phyloP scores from a whole-genome alignment of 35 echinoderm and acorn worm species.

The Diadema setosum region DNA sequence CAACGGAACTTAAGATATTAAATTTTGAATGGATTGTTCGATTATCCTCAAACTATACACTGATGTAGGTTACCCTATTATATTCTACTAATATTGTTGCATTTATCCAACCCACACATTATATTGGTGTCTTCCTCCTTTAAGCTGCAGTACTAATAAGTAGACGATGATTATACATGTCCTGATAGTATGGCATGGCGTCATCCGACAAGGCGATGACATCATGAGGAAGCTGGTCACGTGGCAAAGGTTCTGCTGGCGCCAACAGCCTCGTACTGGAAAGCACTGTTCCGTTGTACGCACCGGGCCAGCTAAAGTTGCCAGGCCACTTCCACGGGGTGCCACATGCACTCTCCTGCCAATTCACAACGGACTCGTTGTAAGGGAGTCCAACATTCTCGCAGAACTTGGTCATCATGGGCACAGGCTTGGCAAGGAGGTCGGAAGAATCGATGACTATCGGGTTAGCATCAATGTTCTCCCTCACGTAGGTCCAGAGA shows the following conservation, averaged over 20 bases:
- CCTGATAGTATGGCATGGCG: not conserved
- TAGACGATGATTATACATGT: constrained; percentile 2
- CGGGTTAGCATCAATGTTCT: not conserved
- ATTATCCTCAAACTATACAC: too few relatives aligned
- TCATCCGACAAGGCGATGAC: not conserved
- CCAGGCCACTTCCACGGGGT: not conserved
- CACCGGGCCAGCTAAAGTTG: not conserved
- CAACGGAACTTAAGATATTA: too few relatives aligned
- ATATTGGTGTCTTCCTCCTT: too few relatives aligned
- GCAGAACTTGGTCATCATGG: not conserved
- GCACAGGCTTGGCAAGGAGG: not conserved
- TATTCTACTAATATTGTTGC: too few relatives aligned
- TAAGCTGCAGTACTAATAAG: too few relatives aligned
- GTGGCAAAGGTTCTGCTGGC: not conserved
- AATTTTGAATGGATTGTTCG: too few relatives aligned
- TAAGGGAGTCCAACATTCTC: not conserved
- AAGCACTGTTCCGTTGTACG: not conserved
- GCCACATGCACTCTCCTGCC: not conserved
- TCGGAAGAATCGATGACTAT: not conserved
- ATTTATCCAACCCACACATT: too few relatives aligned
- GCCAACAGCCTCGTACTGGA: not conserved
- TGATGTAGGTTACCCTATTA: too few relatives aligned
- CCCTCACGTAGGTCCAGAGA: not conserved
- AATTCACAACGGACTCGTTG: not conserved
- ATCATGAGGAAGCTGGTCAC: not conserved